Evolutionary conservation across 2,888 invertebrate genomes (phyloP), one percentile per base, ranked within the genome.

Genomic region (Polydrusus cervinus): DNA sequence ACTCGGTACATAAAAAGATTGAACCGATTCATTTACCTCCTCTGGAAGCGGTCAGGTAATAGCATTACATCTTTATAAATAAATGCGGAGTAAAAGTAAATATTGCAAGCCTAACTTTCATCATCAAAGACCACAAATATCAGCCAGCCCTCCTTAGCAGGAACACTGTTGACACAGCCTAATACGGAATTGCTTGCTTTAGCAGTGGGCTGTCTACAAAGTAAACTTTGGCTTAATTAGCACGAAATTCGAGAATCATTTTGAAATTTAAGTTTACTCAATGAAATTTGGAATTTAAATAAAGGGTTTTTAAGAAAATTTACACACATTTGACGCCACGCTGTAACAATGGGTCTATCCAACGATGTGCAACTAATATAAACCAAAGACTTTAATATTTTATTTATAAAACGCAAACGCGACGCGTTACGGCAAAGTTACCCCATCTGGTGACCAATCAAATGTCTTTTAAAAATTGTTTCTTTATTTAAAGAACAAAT

Each of bases 141-240:
- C 14, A 10, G 49, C 16, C 14, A 3, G 18, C 49, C 18, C 49
- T 49, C 49, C 49, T 49, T 49, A 18, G 47, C 47, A 25, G n/a
- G 55, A 11, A 25, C 11, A 30, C 34, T 30, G 55, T 55, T 55
- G 55, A 55, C 55, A 55, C 55, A 55, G 55, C n/a, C 30, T 55
- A 55, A 55, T 51, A 11, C 30, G 30, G 18, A 55, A 55, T 55
- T 55, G 55, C 55, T 55, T 55, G 55, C 55, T 55, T 55, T 55
- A 30, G 55, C 55, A 30, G 55, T 30, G 30, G 18, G 55, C 55
- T 55, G 55, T 55, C 49, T 49, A 13, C 18, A 49, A 49, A 49
- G 49, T 49, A 49, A 49, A 49, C 49, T 49, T 16, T 5, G 49
- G 49, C 49, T 49, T 16, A 49, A 49, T 49, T 49, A 49, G 49